Percentiles rank a stretch among this genome's conserved stretches.
Conservation (phyloP, 2,113 vertebrate species). For the Eublepharis macularius region DNA sequence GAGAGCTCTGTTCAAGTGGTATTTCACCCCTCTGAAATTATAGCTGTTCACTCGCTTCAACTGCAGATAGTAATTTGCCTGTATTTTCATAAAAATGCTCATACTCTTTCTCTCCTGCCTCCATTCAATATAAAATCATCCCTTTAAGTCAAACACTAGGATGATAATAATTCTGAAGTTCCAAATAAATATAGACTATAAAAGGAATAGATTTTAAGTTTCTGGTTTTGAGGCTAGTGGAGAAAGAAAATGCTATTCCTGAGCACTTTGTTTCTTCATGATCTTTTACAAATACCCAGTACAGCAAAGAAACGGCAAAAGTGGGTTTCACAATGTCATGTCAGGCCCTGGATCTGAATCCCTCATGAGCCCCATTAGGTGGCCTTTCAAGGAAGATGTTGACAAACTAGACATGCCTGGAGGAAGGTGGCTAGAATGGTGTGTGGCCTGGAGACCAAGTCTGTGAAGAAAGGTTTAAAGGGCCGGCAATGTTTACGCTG, state of each 20-base stretch:
- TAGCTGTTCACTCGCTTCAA: not conserved
- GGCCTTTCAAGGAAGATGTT: too few species aligned
- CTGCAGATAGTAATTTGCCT: not conserved
- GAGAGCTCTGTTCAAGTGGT: not conserved
- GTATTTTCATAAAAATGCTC: not conserved
- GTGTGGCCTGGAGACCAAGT: too few species aligned
- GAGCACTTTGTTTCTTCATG: not conserved
- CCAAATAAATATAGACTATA: not conserved
- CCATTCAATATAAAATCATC: not conserved
- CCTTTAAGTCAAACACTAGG: not conserved
- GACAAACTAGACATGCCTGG: too few species aligned
- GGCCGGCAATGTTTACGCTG: too few species aligned
- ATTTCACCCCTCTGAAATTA: fast-evolving
- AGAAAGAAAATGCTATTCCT: conserved; percentile 2
- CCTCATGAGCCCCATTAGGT: too few species aligned
- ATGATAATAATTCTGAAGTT: not conserved
- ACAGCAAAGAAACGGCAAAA: not conserved
- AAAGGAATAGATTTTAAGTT: not conserved
- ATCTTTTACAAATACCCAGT: not conserved
- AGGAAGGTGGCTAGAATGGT: too few species aligned
- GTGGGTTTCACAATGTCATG: not conserved
- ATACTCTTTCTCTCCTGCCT: not conserved
- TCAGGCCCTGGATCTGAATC: too few species aligned
- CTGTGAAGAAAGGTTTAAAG: too few species aligned
- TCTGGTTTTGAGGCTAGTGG: not conserved